Conservation (phyloP, 1,140 invertebrate species). For the Drosophila lacteicornis region DNA sequence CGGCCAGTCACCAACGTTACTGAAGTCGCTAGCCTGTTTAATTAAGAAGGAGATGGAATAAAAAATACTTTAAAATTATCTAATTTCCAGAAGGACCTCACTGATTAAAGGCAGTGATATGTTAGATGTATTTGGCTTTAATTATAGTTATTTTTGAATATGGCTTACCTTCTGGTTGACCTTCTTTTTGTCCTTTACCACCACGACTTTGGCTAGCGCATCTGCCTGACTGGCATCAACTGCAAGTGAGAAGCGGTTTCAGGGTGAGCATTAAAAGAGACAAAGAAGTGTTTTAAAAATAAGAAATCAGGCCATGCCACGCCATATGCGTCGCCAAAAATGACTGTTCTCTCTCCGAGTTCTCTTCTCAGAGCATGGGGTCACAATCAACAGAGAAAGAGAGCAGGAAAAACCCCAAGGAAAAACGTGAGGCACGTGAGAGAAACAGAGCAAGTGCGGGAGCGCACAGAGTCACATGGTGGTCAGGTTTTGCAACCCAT, state of each 20-base stretch:
- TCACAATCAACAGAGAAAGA: constrained; percentile 17
- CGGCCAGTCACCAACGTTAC: constrained; percentile 92
- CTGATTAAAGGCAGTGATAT: constrained; percentile 1
- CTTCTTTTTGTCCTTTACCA: constrained; percentile 87
- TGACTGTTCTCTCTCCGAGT: constrained; percentile 21
- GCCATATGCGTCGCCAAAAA: constrained; percentile 48
- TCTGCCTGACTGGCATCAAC: constrained; percentile 68
- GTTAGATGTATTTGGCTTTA: not conserved
- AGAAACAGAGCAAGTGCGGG: not conserved
- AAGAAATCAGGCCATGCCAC: constrained; percentile 52
- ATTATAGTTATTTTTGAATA: not conserved
- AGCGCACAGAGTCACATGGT: constrained; percentile 34
- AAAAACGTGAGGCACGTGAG: constrained; percentile 10
- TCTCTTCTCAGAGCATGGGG: constrained; percentile 43
- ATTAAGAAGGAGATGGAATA: constrained; percentile 13
- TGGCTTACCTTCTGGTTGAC: constrained; percentile 87
- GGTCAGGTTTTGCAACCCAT: constrained; percentile 23
- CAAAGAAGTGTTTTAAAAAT: constrained; percentile 50
- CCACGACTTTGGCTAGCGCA: constrained; percentile 86
- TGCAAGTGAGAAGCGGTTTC: constrained; percentile 28
- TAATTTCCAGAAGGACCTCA: too few relatives aligned
- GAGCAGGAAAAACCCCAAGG: constrained; percentile 2
- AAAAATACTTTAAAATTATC: too few relatives aligned
- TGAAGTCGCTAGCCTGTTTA: constrained; percentile 89
- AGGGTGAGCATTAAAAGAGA: constrained; percentile 9